These are phyloP conservation scores for Ceratothoa steindachneri DNA, from an alignment of 2,888 invertebrate genomes.

Conservation along the genomic window DNA sequence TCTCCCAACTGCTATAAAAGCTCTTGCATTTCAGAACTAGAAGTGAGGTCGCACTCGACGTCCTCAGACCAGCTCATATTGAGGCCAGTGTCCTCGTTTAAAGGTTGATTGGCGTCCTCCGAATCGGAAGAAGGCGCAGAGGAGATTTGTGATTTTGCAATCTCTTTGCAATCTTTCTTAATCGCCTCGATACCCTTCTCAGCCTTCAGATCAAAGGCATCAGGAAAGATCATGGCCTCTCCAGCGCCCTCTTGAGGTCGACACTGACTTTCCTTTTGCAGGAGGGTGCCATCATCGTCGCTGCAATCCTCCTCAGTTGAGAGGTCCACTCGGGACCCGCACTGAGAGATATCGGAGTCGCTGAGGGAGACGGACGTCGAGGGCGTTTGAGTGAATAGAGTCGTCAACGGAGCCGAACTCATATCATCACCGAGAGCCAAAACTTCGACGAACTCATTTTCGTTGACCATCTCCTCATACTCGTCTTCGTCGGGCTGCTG, in stretches of 20 bases:
- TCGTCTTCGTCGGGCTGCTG: conserved; percentile 45
- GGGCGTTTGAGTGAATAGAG: neutral
- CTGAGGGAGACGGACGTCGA: conserved; percentile 40
- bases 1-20: conserved; percentile 1
- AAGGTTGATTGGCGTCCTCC: neutral
- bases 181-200: neutral
- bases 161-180: neutral
- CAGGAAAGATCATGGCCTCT: conserved; percentile 42
- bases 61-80: conserved; percentile 10
- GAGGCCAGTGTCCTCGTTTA: neutral
- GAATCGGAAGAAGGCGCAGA: conserved; percentile 3
- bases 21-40: conserved; percentile 8
- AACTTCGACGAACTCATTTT: conserved; percentile 35
- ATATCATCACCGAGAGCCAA: conserved; percentile 28
- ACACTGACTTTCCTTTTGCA: conserved; percentile 21
- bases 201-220: conserved; percentile 7
- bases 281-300: conserved; percentile 28
- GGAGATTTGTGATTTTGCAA: neutral
- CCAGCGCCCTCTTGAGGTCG: conserved; percentile 40
- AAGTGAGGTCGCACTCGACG: conserved; percentile 3
- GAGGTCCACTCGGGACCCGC: conserved; percentile 26
- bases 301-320: conserved; percentile 28
- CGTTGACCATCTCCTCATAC: conserved; percentile 29
- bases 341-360: conserved; percentile 43
- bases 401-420: conserved; percentile 3